Evolutionary conservation across 2,797 vertebrate species (phyloP), one percentile per base, ranked within the genome.

Genomic region (Bovichtus variegatus): DNA sequence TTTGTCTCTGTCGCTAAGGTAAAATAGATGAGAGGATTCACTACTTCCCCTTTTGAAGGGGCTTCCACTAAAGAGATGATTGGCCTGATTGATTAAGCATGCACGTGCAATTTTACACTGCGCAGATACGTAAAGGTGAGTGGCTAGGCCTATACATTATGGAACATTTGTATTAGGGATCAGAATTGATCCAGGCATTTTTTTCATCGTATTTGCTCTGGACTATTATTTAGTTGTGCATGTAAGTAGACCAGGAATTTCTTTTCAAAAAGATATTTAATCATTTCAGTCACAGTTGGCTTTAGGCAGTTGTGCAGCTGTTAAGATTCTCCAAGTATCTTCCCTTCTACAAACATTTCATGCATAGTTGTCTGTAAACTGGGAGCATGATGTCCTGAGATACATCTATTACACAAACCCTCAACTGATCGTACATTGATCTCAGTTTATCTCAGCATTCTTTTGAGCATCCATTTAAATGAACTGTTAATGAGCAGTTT

Each of bases 401-500:
- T 74, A 16, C 74, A 47, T 79, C 53, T 62, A 50, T 74, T 34
- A 76, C 43, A 62, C 44, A 55, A 74, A 75, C 50, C 69, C 66
- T 79, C 18, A 64, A 8, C 57, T 84, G 66, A 80, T 66, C 54
- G 67, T 21, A 25, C 73, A 36, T 62, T 5, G 36, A 68, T 75
- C 76, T 54, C 50, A 13, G 9, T 64, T 71, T 61, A 73, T 81
- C 51, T 76, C 43, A 43, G 29, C 40, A 46, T 73, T 84, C 61
- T 84, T 78, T 78, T 64, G 15, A 84, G 51, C 51, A 44, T 71
- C 63, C 25, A 19, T 40, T 53, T 31, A 71, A 74, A 76, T 71
- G 44, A 85, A 66, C 40, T 19, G 49, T 75, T 83, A 82, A 76
- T 76, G 65, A 78, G 71, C 57, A 61, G 71, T 70, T 81, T 65